phyloP scores from a whole-genome alignment of 2,888 invertebrate species.

The Drosophila sordidapex region DNA sequence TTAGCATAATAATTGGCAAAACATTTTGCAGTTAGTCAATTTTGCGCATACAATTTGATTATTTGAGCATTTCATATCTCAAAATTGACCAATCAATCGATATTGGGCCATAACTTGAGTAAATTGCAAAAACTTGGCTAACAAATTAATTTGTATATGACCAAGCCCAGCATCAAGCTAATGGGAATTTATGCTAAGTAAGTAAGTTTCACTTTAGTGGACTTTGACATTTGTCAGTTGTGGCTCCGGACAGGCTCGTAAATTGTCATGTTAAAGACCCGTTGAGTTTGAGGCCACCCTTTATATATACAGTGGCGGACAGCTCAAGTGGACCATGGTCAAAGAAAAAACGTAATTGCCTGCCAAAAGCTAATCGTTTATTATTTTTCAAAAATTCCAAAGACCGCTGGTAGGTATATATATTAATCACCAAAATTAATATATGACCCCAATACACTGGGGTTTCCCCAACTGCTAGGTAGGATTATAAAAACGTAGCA shows the following conservation, averaged over 20 bases:
- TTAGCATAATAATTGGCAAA: conserved; percentile 56
- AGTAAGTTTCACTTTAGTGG: conserved; percentile 33
- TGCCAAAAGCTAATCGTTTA: too few species aligned
- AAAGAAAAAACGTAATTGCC: too few species aligned
- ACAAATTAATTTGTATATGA: conserved; percentile 24
- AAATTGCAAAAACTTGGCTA: neutral
- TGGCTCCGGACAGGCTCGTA: conserved; percentile 29
- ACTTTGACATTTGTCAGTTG: conserved; percentile 31
- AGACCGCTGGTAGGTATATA: too few species aligned
- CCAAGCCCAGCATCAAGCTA: conserved; percentile 6
- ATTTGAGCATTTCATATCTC: conserved; percentile 4
- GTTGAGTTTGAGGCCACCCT: conserved; percentile 10
- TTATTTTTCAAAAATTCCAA: too few species aligned
- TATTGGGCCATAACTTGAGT: neutral
- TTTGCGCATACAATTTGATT: neutral
- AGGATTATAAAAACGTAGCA: too few species aligned
- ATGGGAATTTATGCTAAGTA: conserved; percentile 54
- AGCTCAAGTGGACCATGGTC: too few species aligned
- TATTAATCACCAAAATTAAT: too few species aligned
- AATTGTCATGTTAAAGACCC: conserved; percentile 44
- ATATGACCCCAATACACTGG: too few species aligned
- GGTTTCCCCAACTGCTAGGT: too few species aligned
- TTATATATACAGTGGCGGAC: too few species aligned
- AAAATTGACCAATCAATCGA: neutral
- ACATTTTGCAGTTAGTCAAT: conserved; percentile 10